phyloP scores from a whole-genome alignment of 1,140 invertebrate genomes.

The Gonioctena quinquepunctata region DNA sequence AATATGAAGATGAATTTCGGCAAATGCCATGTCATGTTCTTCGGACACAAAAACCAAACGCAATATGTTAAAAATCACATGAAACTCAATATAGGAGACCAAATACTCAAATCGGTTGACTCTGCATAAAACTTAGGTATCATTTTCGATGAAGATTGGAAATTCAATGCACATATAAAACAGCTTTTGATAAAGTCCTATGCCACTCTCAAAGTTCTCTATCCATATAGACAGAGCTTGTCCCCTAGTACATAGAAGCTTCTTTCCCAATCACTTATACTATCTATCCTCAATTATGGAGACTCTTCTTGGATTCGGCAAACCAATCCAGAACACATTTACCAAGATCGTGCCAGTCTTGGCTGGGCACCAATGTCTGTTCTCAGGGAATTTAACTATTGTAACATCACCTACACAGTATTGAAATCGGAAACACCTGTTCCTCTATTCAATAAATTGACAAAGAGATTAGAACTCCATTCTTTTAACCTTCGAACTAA shows the following conservation, averaged over 20 bases:
- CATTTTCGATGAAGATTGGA: neutral
- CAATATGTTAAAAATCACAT: conserved; percentile 2
- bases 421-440: no score
- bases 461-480: no score
- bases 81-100: neutral
- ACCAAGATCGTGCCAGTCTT: no score
- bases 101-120: neutral
- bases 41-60: neutral
- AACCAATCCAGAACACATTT: no score
- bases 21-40: conserved; percentile 1
- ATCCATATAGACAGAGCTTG: conserved; percentile 4
- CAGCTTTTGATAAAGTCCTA: neutral
- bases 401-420: no score
- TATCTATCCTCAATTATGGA: neutral
- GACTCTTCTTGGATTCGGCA: neutral
- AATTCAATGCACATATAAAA: conserved; percentile 5
- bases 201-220: conserved; percentile 1
- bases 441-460: no score
- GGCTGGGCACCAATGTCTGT: no score
- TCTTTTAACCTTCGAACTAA: no score
- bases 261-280: neutral
- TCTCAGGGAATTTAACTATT: no score
- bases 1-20: neutral
- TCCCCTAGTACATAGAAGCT: neutral
- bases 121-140: neutral